A percentile compares a stretch with the other conserved stretches of the same genome.
phyloP scores from a whole-genome alignment of 2,113 vertebrate genomes.

The Psilopsiagon aurifrons region DNA sequence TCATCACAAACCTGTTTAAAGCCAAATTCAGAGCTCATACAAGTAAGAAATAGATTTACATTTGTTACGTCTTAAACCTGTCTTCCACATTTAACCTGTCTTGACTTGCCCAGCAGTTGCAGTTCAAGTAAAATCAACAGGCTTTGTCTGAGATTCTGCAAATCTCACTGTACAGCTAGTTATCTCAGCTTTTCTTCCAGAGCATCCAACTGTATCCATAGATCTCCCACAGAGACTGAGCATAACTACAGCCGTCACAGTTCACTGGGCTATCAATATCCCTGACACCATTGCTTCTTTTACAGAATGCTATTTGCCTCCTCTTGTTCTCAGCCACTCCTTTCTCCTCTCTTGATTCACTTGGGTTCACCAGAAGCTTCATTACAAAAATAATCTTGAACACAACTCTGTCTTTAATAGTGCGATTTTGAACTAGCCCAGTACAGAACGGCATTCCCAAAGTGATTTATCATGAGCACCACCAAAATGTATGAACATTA shows the following conservation, averaged over 20 bases:
- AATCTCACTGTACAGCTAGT: not conserved
- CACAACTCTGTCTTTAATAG: not conserved
- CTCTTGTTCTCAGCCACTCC: not conserved
- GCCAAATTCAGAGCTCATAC: not conserved
- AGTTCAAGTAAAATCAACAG: not conserved
- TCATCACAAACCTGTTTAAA: not conserved
- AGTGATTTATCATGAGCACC: not conserved
- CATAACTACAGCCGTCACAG: slow-evolving; percentile 40
- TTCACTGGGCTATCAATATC: slow-evolving; percentile 12
- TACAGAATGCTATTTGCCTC: slow-evolving; percentile 9
- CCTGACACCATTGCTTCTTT: slow-evolving; percentile 13
- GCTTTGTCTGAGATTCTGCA: not conserved
- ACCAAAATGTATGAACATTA: not conserved
- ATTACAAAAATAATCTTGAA: not conserved
- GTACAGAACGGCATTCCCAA: not conserved
- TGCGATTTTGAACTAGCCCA: not conserved
- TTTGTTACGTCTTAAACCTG: not conserved
- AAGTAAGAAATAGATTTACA: not conserved
- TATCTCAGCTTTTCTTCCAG: not conserved
- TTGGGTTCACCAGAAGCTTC: not conserved
- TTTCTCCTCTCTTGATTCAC: not conserved
- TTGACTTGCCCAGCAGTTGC: not conserved
- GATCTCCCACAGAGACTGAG: slow-evolving; percentile 1
- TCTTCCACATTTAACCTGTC: not conserved
- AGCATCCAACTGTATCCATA: slow-evolving; percentile 17